Evolutionary conservation across 2,797 vertebrate genomes (phyloP).

Genomic region (Pangasius mekongensis): DNA sequence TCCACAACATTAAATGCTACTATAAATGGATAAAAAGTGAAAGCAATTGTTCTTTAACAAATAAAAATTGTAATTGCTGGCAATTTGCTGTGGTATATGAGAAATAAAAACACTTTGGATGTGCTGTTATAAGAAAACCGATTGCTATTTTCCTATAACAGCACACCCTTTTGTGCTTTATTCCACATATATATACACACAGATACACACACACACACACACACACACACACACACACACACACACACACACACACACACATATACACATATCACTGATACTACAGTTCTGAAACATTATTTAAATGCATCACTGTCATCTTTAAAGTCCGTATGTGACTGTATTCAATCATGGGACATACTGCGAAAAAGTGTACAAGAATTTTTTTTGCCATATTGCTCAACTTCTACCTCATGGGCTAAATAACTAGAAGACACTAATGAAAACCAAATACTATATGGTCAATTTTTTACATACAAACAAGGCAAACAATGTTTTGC

Average conservation of each 20-base stretch:
- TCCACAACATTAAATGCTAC: neutral
- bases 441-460: too few species aligned
- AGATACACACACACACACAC: too few species aligned
- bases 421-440: neutral
- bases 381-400: too few species aligned
- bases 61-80: neutral
- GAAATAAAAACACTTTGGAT: neutral
- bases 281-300: neutral
- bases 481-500: neutral
- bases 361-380: too few species aligned
- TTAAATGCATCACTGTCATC: neutral
- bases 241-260: too few species aligned
- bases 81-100: too few species aligned
- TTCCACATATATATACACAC: too few species aligned
- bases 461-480: neutral
- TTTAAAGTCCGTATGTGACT: neutral
- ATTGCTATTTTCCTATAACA: neutral
- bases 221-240: too few species aligned
- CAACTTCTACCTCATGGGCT: neutral
- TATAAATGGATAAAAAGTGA: neutral
- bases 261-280: neutral
- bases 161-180: neutral
- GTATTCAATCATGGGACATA: neutral
- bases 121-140: neutral
- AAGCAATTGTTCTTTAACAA: neutral